Base-by-base conservation (phyloP, 1,140 invertebrate genomes). In the Elymnias hypermnestra region DNA sequence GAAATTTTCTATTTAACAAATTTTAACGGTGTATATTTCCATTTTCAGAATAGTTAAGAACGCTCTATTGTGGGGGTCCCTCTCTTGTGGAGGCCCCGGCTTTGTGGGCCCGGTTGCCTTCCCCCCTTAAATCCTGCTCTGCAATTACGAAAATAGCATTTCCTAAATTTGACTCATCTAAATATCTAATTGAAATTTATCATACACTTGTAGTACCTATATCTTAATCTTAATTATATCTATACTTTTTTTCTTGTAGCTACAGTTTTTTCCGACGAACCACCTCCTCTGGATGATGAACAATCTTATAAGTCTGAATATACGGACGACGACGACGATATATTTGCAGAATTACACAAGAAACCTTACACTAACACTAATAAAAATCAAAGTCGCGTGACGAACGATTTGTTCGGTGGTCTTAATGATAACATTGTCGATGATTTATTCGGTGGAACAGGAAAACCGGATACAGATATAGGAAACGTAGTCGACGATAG, bases 201-300 rank as follows among this genome's bases (percentile, higher is more conserved):
- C n/a, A n/a, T n/a, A n/a, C n/a, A n/a, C n/a, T n/a, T n/a, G n/a
- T n/a, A n/a, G n/a, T n/a, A n/a, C n/a, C n/a, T n/a, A n/a, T n/a
- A n/a, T n/a, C n/a, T n/a, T n/a, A n/a, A n/a, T n/a, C n/a, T n/a
- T n/a, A n/a, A n/a, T n/a, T n/a, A n/a, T n/a, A n/a, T n/a, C n/a
- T n/a, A 26, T 26, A n/a, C 9, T 26, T 22, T 21, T 51, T 45
- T 23, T 45, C 17, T 64, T 53, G n/a, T 53, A 88, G 87, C 77
- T 12, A 77, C 72, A 44, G 63, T 88, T 53, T 89, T 89, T 64
- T 72, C 72, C 1, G 82, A 88, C 53, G 86, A 88, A 57, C 88
- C 88, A 0, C 88, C 88, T 1, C 87, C 88, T 0, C 42, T 89
- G 5, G 81, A 85, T 25, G 57, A 74, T 1, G 69, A 75, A 8